Evolutionary conservation across 2,888 invertebrate species (phyloP).

Genomic region (Allolobophora icterica): DNA sequence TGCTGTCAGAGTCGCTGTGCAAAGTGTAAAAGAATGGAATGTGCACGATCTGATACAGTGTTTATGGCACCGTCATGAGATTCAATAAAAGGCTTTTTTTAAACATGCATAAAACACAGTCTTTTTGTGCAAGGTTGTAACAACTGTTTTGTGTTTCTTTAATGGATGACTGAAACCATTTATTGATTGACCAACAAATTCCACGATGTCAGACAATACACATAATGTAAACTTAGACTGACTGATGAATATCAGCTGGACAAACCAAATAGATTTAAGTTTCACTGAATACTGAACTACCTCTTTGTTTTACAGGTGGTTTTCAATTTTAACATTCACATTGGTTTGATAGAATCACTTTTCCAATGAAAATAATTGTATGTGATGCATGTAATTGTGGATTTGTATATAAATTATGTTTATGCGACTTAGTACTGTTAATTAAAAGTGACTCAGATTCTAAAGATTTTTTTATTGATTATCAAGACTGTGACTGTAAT

Average conservation of each 20-base stretch:
- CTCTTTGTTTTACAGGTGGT: neutral
- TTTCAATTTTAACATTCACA: neutral
- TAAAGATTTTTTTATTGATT: neutral
- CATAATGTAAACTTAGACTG: neutral
- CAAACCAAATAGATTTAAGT: neutral
- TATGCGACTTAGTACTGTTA: neutral
- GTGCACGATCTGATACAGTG: neutral
- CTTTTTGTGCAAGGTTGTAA: neutral
- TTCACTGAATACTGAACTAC: neutral
- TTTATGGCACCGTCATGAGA: neutral
- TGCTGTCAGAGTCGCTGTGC: neutral
- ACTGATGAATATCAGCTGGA: neutral
- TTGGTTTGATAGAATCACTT: neutral
- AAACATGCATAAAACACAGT: neutral
- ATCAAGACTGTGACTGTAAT: neutral
- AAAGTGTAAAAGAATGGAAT: neutral
- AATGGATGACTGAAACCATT: neutral
- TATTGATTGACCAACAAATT: neutral
- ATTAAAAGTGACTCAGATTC: neutral
- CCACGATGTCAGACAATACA: neutral
- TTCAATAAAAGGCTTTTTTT: neutral
- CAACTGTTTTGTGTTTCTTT: neutral
- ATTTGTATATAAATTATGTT: neutral
- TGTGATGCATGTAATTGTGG: neutral
- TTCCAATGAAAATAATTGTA: neutral